These are phyloP conservation scores for Tridacna crocea DNA, from an alignment of 2,888 invertebrate species.

Conservation along the genomic window DNA sequence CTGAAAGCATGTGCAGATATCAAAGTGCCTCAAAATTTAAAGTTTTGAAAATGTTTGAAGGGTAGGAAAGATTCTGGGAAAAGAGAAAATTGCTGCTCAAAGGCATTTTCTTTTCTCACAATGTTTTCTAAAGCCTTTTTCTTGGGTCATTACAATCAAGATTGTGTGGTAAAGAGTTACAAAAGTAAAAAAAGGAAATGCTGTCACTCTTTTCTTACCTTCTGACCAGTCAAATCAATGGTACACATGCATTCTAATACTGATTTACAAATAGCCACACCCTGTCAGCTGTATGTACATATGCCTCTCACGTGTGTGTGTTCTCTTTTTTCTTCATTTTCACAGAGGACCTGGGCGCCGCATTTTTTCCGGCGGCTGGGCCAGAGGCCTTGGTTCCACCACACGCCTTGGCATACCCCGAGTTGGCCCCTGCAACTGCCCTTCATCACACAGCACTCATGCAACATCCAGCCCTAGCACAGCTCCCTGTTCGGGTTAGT, in stretches of 20 bases:
- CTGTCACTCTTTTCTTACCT: slow-evolving; percentile 12
- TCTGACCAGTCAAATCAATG: slow-evolving; percentile 2
- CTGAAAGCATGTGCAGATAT: too few relatives aligned
- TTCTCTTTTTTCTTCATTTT: slow-evolving; percentile 50
- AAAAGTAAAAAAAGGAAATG: too few relatives aligned
- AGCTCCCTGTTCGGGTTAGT: slow-evolving; percentile 88
- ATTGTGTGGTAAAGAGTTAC: too few relatives aligned
- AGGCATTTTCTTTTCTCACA: not conserved
- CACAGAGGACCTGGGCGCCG: slow-evolving; percentile 91
- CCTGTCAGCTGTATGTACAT: slow-evolving; percentile 2
- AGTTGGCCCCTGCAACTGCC: slow-evolving; percentile 89
- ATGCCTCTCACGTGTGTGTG: slow-evolving; percentile 56
- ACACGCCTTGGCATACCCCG: slow-evolving; percentile 88
- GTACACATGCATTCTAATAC: slow-evolving; percentile 11
- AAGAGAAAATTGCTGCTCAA: not conserved
- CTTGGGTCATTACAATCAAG: too few relatives aligned
- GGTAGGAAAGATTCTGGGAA: not conserved
- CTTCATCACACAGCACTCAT: slow-evolving; percentile 88
- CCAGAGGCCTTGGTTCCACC: slow-evolving; percentile 94
- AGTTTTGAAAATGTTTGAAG: too few relatives aligned
- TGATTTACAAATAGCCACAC: slow-evolving; percentile 1
- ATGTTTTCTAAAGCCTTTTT: not conserved
- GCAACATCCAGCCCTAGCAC: slow-evolving; percentile 95
- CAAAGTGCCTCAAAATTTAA: too few relatives aligned
- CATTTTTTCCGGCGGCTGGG: slow-evolving; percentile 96